Conservation (phyloP, 2,113 vertebrate genomes). For the Elachura formosa region DNA sequence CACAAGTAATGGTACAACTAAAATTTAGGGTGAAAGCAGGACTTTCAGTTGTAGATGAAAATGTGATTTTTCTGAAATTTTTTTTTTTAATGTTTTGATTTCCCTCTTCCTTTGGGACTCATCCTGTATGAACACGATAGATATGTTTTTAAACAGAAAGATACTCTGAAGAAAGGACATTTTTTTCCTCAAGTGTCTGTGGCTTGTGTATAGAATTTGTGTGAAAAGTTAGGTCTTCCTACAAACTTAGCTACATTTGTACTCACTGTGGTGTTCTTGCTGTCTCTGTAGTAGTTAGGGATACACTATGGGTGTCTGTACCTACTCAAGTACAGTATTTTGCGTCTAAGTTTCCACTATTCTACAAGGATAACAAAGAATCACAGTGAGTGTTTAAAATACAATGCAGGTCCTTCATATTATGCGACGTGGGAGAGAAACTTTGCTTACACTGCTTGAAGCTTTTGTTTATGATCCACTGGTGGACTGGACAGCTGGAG, state of each 20-base stretch:
- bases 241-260: background rate
- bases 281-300: background rate
- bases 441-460: slow-evolving; percentile 90
- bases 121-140: background rate
- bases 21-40: rapidly evolving
- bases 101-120: background rate
- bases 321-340: background rate
- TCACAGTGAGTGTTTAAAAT: background rate
- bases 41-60: background rate
- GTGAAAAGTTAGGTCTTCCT: background rate
- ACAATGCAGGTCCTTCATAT: slow-evolving; percentile 88
- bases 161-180: background rate
- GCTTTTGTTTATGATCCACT: slow-evolving; percentile 97
- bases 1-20: background rate
- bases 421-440: slow-evolving; percentile 95
- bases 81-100: background rate
- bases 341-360: background rate
- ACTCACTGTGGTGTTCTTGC: background rate
- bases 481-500: slow-evolving; percentile 98
- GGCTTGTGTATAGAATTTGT: background rate
- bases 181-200: background rate
- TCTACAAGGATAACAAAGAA: background rate
- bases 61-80: background rate
- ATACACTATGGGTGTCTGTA: background rate
- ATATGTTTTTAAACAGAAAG: background rate